phyloP scores from a whole-genome alignment of 2,888 invertebrate genomes.

The Hololepta plana region DNA sequence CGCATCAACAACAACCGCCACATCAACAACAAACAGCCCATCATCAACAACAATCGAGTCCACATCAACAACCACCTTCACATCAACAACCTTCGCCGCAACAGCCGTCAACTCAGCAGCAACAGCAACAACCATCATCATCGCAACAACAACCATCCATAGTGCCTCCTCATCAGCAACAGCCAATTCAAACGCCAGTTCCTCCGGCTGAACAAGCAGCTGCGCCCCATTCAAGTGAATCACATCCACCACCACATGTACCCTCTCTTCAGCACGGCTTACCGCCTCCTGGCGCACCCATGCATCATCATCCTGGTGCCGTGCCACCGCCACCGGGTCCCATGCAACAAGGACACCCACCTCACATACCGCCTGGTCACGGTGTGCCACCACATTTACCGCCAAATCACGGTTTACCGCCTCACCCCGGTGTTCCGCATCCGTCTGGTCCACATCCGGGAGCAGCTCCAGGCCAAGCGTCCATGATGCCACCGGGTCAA shows the following conservation, averaged over 20 bases:
- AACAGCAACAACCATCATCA: slow-evolving; percentile 8
- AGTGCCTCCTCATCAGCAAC: slow-evolving; percentile 10
- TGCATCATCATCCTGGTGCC: slow-evolving; percentile 7
- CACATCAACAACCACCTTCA: slow-evolving; percentile 8
- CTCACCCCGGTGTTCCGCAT: slow-evolving; percentile 20
- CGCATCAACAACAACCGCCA: slow-evolving; percentile 15
- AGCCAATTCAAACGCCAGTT: slow-evolving; percentile 9
- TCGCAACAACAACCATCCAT: slow-evolving; percentile 11
- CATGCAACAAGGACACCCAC: too few species aligned
- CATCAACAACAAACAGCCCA: slow-evolving; percentile 10
- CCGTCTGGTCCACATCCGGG: slow-evolving; percentile 14
- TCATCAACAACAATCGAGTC: slow-evolving; percentile 5
- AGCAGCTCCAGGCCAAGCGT: slow-evolving; percentile 18
- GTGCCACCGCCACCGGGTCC: too few species aligned
- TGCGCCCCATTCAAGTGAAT: not conserved
- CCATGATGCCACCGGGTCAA: slow-evolving; percentile 27
- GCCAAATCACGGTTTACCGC: slow-evolving; percentile 16
- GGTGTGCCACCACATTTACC: slow-evolving; percentile 21
- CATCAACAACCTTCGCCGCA: slow-evolving; percentile 10
- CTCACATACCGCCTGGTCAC: slow-evolving; percentile 13
- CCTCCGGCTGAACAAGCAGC: not conserved
- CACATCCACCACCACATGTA: slow-evolving; percentile 5
- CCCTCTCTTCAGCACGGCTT: slow-evolving; percentile 9
- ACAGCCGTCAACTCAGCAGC: slow-evolving; percentile 7
- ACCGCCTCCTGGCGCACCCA: slow-evolving; percentile 7